phyloP scores from a whole-genome alignment of 2,888 invertebrate species.

The Diarsia brunnea region DNA sequence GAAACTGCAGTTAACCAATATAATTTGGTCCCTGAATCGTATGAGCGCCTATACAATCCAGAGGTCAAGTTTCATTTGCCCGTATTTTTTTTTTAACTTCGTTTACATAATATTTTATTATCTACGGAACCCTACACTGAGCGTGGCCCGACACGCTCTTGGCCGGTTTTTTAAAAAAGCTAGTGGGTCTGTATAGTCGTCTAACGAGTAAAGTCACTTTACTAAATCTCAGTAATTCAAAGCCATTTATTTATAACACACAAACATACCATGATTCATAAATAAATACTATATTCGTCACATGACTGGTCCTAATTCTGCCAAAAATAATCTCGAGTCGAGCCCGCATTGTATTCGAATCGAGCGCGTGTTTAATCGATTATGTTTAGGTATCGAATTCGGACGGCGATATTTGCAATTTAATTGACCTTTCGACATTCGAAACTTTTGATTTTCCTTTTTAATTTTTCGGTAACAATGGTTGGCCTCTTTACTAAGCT shows the following conservation, averaged over 20 bases:
- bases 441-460: slow-evolving; percentile 56
- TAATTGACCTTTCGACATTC: slow-evolving; percentile 69
- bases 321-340: slow-evolving; percentile 68
- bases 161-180: too few relatives aligned
- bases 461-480: slow-evolving; percentile 54
- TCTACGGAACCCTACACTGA: too few relatives aligned
- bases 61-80: too few relatives aligned
- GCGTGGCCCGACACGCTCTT: too few relatives aligned
- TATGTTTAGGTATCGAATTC: slow-evolving; percentile 86
- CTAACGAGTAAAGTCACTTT: slow-evolving; percentile 23
- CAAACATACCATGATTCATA: slow-evolving; percentile 38
- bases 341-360: slow-evolving; percentile 81
- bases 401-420: slow-evolving; percentile 73
- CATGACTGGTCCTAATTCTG: slow-evolving; percentile 70
- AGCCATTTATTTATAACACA: slow-evolving; percentile 43
- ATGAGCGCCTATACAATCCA: too few relatives aligned
- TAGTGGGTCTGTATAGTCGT: background rate
- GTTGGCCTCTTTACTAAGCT: background rate
- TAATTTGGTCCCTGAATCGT: too few relatives aligned
- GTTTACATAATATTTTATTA: too few relatives aligned
- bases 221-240: slow-evolving; percentile 12
- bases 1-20: too few relatives aligned
- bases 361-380: slow-evolving; percentile 88
- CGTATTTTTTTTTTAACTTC: too few relatives aligned
- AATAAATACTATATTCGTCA: slow-evolving; percentile 56